Conservation (phyloP, 2,797 vertebrate genomes). For the Propithecus deckenii region DNA sequence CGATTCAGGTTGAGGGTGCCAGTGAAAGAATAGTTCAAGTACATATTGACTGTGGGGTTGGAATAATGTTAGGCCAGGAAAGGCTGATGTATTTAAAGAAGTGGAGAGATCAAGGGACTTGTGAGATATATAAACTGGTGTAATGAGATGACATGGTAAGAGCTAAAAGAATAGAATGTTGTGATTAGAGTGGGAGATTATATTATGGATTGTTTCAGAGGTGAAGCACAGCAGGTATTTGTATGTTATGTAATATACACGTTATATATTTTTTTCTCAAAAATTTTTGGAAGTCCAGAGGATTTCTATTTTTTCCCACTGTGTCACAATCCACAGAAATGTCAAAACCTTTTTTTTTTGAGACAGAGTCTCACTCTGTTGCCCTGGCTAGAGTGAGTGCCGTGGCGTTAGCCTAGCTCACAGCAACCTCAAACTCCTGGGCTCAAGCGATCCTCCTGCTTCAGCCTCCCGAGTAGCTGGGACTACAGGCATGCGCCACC, state of each 20-base stretch:
- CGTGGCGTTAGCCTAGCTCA: too few species aligned
- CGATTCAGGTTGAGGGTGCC: neutral
- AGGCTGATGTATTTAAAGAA: neutral
- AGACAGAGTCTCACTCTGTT: too few species aligned
- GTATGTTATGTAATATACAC: neutral
- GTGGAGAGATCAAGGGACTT: neutral
- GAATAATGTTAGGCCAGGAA: neutral
- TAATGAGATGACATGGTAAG: neutral
- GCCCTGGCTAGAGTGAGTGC: too few species aligned
- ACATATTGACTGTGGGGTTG: neutral
- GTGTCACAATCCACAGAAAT: neutral
- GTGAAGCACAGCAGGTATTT: neutral
- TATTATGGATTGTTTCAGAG: neutral
- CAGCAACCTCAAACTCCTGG: too few species aligned
- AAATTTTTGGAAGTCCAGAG: neutral
- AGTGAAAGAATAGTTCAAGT: neutral
- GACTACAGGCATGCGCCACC: too few species aligned
- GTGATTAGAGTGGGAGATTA: neutral
- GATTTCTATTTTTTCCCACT: neutral
- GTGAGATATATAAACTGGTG: neutral
- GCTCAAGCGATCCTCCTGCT: too few species aligned
- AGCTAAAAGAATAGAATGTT: neutral
- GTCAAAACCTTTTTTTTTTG: neutral
- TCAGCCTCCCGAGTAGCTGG: too few species aligned
- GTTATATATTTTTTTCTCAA: neutral